phyloP scores from a whole-genome alignment of 2,888 invertebrate species.

The Abrostola triplasia region DNA sequence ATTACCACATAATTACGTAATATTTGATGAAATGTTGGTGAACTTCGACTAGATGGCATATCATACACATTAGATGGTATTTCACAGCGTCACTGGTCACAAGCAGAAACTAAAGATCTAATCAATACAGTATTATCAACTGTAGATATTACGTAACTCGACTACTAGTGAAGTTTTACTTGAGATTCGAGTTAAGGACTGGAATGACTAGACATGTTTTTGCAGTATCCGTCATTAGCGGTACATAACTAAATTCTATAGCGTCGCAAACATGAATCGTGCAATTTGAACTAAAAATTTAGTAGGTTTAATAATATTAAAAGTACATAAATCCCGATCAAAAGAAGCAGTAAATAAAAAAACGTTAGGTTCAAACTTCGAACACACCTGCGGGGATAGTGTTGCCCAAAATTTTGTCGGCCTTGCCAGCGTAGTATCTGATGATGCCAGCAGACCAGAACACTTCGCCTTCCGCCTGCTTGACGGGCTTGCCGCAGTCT shows the following conservation, averaged over 20 bases:
- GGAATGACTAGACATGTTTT: neutral
- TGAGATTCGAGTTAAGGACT: neutral
- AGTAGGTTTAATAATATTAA: too few relatives aligned
- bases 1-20: too few relatives aligned
- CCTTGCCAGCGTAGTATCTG: constrained; percentile 96
- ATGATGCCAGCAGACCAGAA: constrained; percentile 88
- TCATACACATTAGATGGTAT: too few relatives aligned
- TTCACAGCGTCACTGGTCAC: too few relatives aligned
- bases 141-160: neutral
- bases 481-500: constrained; percentile 97
- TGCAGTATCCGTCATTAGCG: neutral
- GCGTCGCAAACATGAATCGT: too few relatives aligned
- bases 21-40: too few relatives aligned
- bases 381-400: constrained; percentile 90
- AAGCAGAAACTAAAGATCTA: neutral
- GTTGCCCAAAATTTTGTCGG: constrained; percentile 94
- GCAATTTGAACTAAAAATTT: too few relatives aligned
- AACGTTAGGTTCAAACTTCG: neutral
- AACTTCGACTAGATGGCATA: too few relatives aligned
- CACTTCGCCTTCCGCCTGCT: constrained; percentile 90
- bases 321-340: too few relatives aligned
- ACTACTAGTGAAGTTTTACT: neutral
- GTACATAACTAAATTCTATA: neutral
- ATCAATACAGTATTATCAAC: neutral
- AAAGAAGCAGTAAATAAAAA: neutral